Percentiles rank a stretch among this genome's conserved stretches.
These are phyloP conservation scores for Anagyrus pseudococci DNA, from an alignment of 2,888 invertebrate species.

Conservation along the genomic window DNA sequence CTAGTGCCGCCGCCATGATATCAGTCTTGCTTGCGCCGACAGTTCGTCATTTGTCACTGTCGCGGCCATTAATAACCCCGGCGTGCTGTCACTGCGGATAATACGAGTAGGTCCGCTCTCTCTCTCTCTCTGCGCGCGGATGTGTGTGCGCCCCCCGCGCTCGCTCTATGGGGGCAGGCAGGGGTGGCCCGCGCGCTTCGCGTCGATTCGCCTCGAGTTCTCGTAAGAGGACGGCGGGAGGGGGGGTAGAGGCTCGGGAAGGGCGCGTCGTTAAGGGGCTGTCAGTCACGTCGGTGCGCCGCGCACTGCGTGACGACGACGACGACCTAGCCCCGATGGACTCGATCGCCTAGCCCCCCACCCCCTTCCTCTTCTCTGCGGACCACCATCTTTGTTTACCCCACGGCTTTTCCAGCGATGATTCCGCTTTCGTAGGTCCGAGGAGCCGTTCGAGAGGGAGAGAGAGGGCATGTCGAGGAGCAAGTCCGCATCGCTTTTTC, in stretches of 20 bases:
- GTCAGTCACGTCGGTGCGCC: slow-evolving; percentile 55
- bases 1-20: slow-evolving; percentile 56
- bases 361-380: slow-evolving; percentile 47
- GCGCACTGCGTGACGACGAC: slow-evolving; percentile 47
- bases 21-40: slow-evolving; percentile 64
- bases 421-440: too few species aligned
- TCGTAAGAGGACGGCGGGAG: slow-evolving; percentile 52
- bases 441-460: too few species aligned
- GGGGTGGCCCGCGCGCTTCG: slow-evolving; percentile 50
- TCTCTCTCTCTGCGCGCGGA: slow-evolving; percentile 44
- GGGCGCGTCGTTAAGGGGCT: slow-evolving; percentile 60
- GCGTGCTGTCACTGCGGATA: slow-evolving; percentile 62
- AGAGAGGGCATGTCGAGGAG: too few species aligned
- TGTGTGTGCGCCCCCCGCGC: slow-evolving; percentile 30
- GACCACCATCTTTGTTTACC: slow-evolving; percentile 30
- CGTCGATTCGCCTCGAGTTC: slow-evolving; percentile 59
- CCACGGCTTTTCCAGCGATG: neutral
- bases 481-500: too few species aligned
- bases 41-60: slow-evolving; percentile 63
- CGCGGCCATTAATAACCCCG: slow-evolving; percentile 62
- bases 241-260: slow-evolving; percentile 50
- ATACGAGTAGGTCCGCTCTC: slow-evolving; percentile 58
- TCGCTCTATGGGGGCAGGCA: slow-evolving; percentile 40
- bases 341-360: slow-evolving; percentile 40
- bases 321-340: slow-evolving; percentile 52